Percentiles rank a stretch among this genome's conserved stretches.
phyloP scores from a whole-genome alignment of 2,888 invertebrate species.

The Pilophorus perplexus region DNA sequence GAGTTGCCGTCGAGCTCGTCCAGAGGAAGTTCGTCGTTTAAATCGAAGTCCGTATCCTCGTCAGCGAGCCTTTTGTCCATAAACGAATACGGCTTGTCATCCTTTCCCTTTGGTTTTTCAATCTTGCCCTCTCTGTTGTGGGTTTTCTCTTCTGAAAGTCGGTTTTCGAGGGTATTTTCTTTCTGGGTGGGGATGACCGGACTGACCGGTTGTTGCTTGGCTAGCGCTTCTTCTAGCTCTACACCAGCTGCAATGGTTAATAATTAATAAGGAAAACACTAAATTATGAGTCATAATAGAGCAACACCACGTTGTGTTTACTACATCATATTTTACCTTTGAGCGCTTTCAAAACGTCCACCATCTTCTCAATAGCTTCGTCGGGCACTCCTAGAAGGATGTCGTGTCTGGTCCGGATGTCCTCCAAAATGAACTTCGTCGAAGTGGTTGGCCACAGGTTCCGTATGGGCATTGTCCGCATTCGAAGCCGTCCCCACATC shows the following conservation, averaged over 20 bases:
- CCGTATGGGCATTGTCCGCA: constrained; percentile 43
- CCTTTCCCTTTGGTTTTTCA: background rate
- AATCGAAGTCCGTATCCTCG: constrained; percentile 44
- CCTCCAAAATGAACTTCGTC: constrained; percentile 42
- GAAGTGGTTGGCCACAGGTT: constrained; percentile 39
- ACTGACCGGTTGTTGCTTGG: too few relatives aligned
- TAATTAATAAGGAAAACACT: too few relatives aligned
- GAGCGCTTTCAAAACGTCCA: constrained; percentile 38
- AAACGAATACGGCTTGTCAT: constrained; percentile 23
- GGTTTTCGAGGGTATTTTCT: too few relatives aligned
- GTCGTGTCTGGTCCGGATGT: constrained; percentile 39
- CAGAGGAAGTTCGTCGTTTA: constrained; percentile 36
- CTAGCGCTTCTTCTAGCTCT: background rate
- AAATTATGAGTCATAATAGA: background rate
- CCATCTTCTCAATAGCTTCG: constrained; percentile 40
- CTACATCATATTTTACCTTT: constrained; percentile 24
- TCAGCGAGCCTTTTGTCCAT: constrained; percentile 29
- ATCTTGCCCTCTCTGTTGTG: background rate
- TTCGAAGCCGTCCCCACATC: constrained; percentile 36
- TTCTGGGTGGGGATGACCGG: too few relatives aligned
- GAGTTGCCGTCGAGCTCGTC: constrained; percentile 29
- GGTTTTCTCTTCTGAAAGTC: background rate
- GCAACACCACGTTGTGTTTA: background rate
- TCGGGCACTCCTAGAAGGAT: constrained; percentile 38
- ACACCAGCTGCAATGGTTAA: background rate